phyloP scores from a whole-genome alignment of 2,797 vertebrate species.

The Fistularia tabacaria region DNA sequence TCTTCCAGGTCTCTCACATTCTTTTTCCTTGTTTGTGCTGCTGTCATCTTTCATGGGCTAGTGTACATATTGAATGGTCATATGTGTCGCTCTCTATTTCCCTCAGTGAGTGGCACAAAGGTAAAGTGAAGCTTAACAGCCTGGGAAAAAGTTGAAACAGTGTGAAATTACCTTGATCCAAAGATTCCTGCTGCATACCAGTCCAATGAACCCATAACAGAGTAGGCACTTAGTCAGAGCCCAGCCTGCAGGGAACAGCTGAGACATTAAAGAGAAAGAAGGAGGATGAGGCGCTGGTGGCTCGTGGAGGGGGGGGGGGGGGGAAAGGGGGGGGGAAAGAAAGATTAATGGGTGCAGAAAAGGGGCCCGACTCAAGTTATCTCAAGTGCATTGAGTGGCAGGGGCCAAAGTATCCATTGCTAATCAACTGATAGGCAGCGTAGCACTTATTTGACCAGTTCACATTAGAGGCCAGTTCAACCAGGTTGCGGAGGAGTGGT shows the following conservation, averaged over 20 bases:
- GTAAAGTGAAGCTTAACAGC: conserved; percentile 81
- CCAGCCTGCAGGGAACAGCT: conserved; percentile 72
- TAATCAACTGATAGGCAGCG: conserved; percentile 46
- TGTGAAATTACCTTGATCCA: conserved; percentile 85
- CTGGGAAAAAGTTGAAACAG: conserved; percentile 81
- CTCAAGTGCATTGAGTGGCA: conserved; percentile 43
- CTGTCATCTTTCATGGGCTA: conserved; percentile 61
- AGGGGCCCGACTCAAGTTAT: conserved; percentile 60
- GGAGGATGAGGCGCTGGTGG: conserved; percentile 4
- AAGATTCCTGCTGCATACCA: conserved; percentile 83
- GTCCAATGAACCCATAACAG: conserved; percentile 83
- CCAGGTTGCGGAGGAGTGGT: too few species aligned
- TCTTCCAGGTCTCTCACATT: conserved; percentile 65
- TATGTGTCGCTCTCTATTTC: conserved; percentile 78
- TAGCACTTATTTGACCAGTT: conserved; percentile 4
- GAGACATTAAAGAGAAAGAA: conserved; percentile 60
- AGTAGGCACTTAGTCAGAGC: conserved; percentile 66
- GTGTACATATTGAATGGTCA: conserved; percentile 69
- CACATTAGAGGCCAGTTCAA: too few species aligned
- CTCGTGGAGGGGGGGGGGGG: conserved; percentile 6
- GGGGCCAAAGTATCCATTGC: conserved; percentile 49
- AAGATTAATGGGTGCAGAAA: conserved; percentile 67
- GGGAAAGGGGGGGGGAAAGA: conserved; percentile 50
- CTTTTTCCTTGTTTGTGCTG: conserved; percentile 37
- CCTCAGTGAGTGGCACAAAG: conserved; percentile 74